Conservation (phyloP, 2,113 vertebrate species). For the Phyllostomus hastatus region DNA sequence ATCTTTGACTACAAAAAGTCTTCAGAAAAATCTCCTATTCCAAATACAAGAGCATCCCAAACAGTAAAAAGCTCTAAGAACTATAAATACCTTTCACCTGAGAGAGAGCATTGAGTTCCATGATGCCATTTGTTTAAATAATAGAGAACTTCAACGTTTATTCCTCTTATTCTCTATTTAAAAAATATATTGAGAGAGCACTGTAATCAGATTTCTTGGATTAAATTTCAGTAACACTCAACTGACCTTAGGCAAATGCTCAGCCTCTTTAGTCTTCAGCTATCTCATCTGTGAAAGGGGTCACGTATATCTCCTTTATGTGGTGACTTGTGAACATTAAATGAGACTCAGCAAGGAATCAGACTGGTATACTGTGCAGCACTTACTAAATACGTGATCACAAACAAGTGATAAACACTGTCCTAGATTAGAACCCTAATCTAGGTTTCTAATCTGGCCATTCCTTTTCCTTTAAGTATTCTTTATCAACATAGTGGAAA, state of each 20-base stretch:
- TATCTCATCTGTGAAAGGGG: neutral
- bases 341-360: neutral
- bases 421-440: neutral
- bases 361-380: neutral
- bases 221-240: neutral
- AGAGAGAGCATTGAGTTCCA: slow-evolving; percentile 61
- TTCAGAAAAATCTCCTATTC: slow-evolving; percentile 59
- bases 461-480: neutral
- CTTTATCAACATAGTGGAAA: neutral
- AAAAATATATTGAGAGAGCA: neutral
- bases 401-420: neutral
- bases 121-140: slow-evolving; percentile 32
- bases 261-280: neutral
- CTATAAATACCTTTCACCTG: slow-evolving; percentile 49
- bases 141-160: neutral
- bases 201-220: neutral
- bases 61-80: slow-evolving; percentile 68
- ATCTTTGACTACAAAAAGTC: slow-evolving; percentile 34
- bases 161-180: slow-evolving; percentile 5
- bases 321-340: neutral
- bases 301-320: neutral
- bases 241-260: neutral
- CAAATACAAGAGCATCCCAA: slow-evolving; percentile 56
- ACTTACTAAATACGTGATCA: neutral
- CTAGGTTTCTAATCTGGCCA: neutral